phyloP scores from a whole-genome alignment of 92 coral and sea anemone species.

The Chrysogorgia sp. region DNA sequence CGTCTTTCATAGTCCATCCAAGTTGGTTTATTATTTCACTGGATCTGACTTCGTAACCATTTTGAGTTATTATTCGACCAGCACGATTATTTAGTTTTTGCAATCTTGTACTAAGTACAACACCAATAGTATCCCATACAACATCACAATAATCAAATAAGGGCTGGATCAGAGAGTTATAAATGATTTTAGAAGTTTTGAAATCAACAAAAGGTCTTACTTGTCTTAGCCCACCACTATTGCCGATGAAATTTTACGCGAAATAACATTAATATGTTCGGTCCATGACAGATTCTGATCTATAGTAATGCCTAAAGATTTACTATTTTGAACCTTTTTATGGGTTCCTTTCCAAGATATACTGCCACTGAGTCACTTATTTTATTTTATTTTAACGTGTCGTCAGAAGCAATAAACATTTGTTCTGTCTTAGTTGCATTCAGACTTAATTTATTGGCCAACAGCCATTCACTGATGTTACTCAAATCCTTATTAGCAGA shows the following conservation, averaged over 20 bases:
- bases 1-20: too few species aligned
- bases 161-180: background rate
- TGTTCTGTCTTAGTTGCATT: constrained; percentile 18
- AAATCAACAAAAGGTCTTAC: background rate
- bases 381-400: constrained; percentile 6
- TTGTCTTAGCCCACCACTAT: constrained; percentile 1
- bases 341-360: background rate
- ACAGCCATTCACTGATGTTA: constrained; percentile 24
- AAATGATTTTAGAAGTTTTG: background rate
- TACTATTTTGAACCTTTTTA: background rate
- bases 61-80: background rate
- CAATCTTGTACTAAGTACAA: background rate
- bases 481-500: background rate
- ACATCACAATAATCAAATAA: background rate
- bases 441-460: constrained; percentile 17
- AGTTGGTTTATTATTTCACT: background rate
- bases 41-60: background rate
- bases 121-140: constrained; percentile 1
- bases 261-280: background rate
- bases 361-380: background rate
- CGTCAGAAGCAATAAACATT: constrained; percentile 34
- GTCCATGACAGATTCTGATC: background rate
- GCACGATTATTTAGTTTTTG: background rate
- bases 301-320: background rate
- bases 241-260: background rate